Base-by-base conservation (phyloP, 1,140 invertebrate species). In the Oncopodura yosiiana region DNA sequence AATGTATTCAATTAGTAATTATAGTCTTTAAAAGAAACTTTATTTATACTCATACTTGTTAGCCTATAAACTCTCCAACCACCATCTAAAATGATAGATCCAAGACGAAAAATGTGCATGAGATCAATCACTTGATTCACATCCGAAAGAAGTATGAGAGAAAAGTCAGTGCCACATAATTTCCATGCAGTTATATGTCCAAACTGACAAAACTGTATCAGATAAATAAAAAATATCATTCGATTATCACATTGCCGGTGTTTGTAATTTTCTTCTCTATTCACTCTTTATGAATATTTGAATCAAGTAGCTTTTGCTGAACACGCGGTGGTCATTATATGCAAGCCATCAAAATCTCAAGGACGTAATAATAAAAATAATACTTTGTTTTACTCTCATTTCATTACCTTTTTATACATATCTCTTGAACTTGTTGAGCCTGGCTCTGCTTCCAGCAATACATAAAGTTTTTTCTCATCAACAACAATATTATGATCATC, bases 11-110 rank as follows among this genome's bases (percentile, higher is more conserved):
- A 5, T 45, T 36, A 34, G n/a, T 19, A n/a, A 16, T 37, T 3
- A 38, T 36, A 34, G n/a, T 19, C 3, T 8, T 37, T 3, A 38
- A 19, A 29, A 9, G 3, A 29, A 27, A 18, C 23, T 8, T 27
- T 32, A 26, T 32, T 58, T 58, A n/a, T n/a, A n/a, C n/a, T n/a
- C n/a, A n/a, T n/a, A 60, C 58, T 63, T 32, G 58, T 60, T 1
- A 63, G 38, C 27, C 61, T 5, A 30, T 51, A 55, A 2, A 63
- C 58, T 51, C 61, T 49, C 61, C 61, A 63, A 18, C 58, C 58
- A 32, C 62, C 62, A 34, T 57, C 58, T 8, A 60, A 32, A 29
- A 63, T 48, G 27, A 60, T 54, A 29, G 53, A 32, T 3, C 54
- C 54, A 2, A 58, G 26, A 9, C 58, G 51, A 21, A 59, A 60